phyloP scores from a whole-genome alignment of 1,140 invertebrate genomes.

The Polyergus mexicanus region DNA sequence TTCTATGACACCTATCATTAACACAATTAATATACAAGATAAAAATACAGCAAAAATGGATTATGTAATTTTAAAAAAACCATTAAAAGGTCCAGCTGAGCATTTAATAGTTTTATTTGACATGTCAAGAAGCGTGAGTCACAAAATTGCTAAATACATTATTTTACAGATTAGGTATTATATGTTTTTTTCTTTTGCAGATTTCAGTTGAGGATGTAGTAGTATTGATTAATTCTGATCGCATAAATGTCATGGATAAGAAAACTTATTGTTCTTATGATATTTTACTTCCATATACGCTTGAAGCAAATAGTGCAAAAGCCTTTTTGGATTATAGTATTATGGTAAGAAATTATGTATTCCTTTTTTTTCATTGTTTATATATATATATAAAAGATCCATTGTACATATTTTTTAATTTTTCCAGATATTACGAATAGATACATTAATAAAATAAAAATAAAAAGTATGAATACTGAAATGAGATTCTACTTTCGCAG shows the following conservation, averaged over 20 bases:
- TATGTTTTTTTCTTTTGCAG: conserved; percentile 82
- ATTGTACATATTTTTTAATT: conserved; percentile 31
- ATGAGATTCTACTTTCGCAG: conserved; percentile 27
- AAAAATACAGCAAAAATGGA: conserved; percentile 69
- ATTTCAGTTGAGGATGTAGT: conserved; percentile 88
- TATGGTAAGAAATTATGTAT: conserved; percentile 86
- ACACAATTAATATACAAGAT: not conserved
- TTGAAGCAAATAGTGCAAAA: conserved; percentile 88
- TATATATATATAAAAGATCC: not conserved
- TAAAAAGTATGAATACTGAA: conserved; percentile 16
- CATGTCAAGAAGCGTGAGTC: conserved; percentile 86
- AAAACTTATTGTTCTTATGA: conserved; percentile 89
- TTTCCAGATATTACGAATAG: conserved; percentile 81
- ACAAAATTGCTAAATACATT: conserved; percentile 58
- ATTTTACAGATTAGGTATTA: not conserved
- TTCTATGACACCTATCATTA: conserved; percentile 70
- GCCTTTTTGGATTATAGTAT: conserved; percentile 89
- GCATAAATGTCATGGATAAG: conserved; percentile 89
- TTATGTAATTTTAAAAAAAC: conserved; percentile 85
- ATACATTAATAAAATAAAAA: conserved; percentile 67
- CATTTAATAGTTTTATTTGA: conserved; percentile 87
- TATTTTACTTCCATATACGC: conserved; percentile 89
- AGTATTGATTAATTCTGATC: conserved; percentile 91
- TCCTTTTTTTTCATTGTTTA: not conserved
- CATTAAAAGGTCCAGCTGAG: conserved; percentile 83